Evolutionary conservation across 2,113 vertebrate species (phyloP).

Genomic region (Cromileptes altivelis): DNA sequence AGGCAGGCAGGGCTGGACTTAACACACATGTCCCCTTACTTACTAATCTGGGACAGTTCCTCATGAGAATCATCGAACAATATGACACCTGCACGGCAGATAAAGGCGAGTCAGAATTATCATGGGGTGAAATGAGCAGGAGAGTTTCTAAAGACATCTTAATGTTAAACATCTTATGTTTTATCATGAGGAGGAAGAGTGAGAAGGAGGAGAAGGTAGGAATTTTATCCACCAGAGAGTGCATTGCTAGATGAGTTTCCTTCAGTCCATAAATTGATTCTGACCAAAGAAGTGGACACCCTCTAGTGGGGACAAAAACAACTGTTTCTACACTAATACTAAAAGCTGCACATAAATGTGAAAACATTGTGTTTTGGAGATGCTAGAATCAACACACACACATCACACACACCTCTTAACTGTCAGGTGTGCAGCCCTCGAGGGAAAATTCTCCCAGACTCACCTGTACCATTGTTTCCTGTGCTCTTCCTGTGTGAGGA

Average conservation of each 20-base stretch:
- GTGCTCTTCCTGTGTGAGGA: slow-evolving; percentile 79
- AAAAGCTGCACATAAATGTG: neutral
- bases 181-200: neutral
- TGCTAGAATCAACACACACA: neutral
- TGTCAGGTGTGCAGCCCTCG: slow-evolving; percentile 52
- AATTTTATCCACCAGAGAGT: neutral
- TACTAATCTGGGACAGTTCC: slow-evolving; percentile 43
- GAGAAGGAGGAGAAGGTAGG: neutral
- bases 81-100: slow-evolving; percentile 35
- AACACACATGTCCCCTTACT: slow-evolving; percentile 54
- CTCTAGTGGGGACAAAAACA: slow-evolving; percentile 31
- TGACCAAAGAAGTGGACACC: slow-evolving; percentile 10
- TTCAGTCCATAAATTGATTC: neutral
- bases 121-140: neutral
- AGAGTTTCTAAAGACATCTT: slow-evolving; percentile 10
- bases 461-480: slow-evolving; percentile 76
- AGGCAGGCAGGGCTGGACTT: slow-evolving; percentile 55
- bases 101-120: slow-evolving; percentile 4
- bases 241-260: neutral
- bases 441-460: slow-evolving; percentile 64
- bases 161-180: slow-evolving; percentile 5
- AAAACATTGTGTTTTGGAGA: neutral
- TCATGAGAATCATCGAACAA: slow-evolving; percentile 38
- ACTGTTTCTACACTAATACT: neutral
- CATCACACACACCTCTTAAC: slow-evolving; percentile 8